Evolutionary conservation across 2,113 vertebrate species (phyloP), one percentile per base, ranked within the genome.

Genomic region (Atractosteus spatula): DNA sequence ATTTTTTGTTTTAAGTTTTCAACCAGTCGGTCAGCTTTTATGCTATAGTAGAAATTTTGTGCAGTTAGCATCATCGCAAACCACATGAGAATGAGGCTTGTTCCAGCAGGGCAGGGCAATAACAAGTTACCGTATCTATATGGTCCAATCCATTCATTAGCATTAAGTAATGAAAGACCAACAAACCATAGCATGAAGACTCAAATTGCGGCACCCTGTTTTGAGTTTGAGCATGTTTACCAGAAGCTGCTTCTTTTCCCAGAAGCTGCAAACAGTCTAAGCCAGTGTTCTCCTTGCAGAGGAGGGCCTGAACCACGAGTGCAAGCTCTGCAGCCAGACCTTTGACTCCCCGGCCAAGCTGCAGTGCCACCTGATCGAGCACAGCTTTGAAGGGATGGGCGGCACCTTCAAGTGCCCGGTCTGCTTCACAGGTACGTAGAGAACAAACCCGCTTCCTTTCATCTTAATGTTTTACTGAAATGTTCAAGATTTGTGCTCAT

Each of bases 331-430:
- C 89, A 98, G 92, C 86, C 96, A 99, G 90, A 97, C 96, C 0
- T 99, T 99, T 7, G 97, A 99, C 90, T 99, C 97, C 17, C 97
- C 97, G 10, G 97, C 97, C 75, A 99, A 99, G 82, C 96, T 99
- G 69, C 97, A 99, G 87, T 99, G 97, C 84, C 97, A 99, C 85
- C 93, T 99, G 89, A 99, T 98, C 76, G 97, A 99, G 87, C 97
- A 99, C 92, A 98, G 97, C 91, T 99, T 99, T 66, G 97, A 99
- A 91, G 97, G 97, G 71, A 99, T 99, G 97, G 97, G 97, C 12
- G 97, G 97, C 77, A 99, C 97, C 76, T 99, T 99, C 89, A 99
- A 99, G 87, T 99, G 97, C 80, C 97, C 97, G 0, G 97, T 99
- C 83, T 99, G 97, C 89, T 99, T 99, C 83, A 99, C 95, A 95